Conservation (phyloP, 92 coral and sea anemone species). For the Ricordea florida region DNA sequence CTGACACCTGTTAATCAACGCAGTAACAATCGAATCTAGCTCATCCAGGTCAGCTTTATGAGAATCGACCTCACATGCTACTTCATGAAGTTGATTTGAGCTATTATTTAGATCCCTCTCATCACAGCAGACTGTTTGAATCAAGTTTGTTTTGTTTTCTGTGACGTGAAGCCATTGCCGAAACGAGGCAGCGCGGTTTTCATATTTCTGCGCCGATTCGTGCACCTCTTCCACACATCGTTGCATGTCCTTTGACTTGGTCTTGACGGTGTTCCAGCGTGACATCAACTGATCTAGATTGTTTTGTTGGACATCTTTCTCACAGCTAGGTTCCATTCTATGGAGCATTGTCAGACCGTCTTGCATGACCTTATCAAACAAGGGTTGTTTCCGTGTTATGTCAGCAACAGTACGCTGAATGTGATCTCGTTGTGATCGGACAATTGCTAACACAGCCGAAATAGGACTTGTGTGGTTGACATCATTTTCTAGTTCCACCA, state of each 20-base stretch:
- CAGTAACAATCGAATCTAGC: constrained; percentile 58
- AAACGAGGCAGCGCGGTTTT: constrained; percentile 65
- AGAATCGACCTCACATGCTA: constrained; percentile 68
- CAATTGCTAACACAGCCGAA: constrained; percentile 72
- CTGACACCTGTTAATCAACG: constrained; percentile 57
- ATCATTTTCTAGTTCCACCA: constrained; percentile 70
- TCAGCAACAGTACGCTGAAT: constrained; percentile 56
- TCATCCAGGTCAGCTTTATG: constrained; percentile 69
- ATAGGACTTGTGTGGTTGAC: constrained; percentile 69
- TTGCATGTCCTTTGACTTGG: constrained; percentile 68
- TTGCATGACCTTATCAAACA: constrained; percentile 87
- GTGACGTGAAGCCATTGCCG: constrained; percentile 86
- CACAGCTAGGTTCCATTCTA: constrained; percentile 85
- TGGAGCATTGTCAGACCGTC: constrained; percentile 80
- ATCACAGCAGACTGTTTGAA: constrained; percentile 62
- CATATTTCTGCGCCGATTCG: constrained; percentile 82
- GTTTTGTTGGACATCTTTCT: constrained; percentile 70
- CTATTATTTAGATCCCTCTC: constrained; percentile 69
- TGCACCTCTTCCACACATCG: constrained; percentile 72
- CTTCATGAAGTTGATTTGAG: constrained; percentile 49
- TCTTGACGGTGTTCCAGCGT: constrained; percentile 81
- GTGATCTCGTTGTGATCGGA: constrained; percentile 74
- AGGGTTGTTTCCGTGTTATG: constrained; percentile 82
- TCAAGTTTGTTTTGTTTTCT: constrained; percentile 75
- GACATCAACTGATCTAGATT: constrained; percentile 75